A percentile compares a stretch with the other conserved stretches of the same genome.
Conservation (phyloP, 2,797 vertebrate species). For the Myotis pilosus region DNA sequence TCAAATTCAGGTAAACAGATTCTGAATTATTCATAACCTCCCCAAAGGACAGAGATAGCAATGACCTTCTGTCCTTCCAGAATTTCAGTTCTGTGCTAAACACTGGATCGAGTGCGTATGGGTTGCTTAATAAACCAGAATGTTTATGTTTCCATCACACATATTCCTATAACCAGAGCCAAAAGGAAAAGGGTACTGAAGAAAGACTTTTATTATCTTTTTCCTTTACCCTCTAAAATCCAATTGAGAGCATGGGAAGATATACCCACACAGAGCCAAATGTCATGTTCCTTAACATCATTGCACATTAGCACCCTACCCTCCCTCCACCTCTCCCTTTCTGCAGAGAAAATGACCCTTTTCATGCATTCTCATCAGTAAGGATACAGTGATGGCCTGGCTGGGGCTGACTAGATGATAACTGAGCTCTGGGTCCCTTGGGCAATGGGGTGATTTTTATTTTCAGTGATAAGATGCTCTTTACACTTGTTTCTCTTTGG, state of each 20-base stretch:
- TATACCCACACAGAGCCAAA: slow-evolving; percentile 24
- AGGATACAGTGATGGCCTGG: neutral
- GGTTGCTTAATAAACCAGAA: slow-evolving; percentile 41
- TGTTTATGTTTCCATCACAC: neutral
- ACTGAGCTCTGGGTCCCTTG: slow-evolving; percentile 58
- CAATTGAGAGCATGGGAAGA: slow-evolving; percentile 40
- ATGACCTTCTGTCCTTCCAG: slow-evolving; percentile 7
- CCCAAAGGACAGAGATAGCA: neutral
- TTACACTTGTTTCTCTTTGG: slow-evolving; percentile 78
- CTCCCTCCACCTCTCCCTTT: neutral
- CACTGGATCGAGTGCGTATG: neutral
- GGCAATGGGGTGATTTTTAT: slow-evolving; percentile 80
- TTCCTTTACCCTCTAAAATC: slow-evolving; percentile 56
- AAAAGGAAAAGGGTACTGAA: slow-evolving; percentile 43
- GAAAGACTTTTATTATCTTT: slow-evolving; percentile 53
- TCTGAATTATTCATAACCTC: slow-evolving; percentile 34
- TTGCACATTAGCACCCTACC: neutral
- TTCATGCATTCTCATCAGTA: slow-evolving; percentile 61
- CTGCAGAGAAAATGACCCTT: neutral
- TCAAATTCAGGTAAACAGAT: neutral
- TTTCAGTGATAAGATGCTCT: slow-evolving; percentile 81
- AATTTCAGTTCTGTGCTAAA: neutral
- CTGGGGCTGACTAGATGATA: slow-evolving; percentile 70
- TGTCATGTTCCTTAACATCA: slow-evolving; percentile 59
- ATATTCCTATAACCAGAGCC: neutral